Conservation (phyloP, 2,113 vertebrate genomes). For the Halichoeres trimaculatus region DNA sequence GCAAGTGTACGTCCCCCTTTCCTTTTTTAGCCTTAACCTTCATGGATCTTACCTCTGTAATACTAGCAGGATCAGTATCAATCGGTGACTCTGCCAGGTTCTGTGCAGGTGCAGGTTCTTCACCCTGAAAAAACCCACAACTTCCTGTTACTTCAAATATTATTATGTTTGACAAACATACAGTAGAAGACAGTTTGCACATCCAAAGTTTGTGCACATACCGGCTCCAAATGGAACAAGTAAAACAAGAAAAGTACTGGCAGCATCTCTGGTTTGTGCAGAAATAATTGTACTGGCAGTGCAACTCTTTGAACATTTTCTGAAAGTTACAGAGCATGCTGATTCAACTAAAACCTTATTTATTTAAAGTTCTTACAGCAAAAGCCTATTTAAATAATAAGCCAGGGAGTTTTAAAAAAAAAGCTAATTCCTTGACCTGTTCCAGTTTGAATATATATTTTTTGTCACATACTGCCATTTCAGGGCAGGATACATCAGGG, state of each 20-base stretch:
- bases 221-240: background rate
- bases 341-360: background rate
- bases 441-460: no score
- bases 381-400: background rate
- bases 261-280: background rate
- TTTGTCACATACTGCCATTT: no score
- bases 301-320: background rate
- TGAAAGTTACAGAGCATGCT: background rate
- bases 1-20: no score
- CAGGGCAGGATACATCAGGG: no score
- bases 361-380: background rate
- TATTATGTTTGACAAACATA: background rate
- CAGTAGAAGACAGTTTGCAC: background rate
- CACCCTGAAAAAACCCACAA: conserved; percentile 44
- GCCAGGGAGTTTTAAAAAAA: no score
- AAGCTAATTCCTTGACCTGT: no score
- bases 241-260: background rate
- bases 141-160: background rate
- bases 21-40: no score
- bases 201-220: background rate
- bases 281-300: background rate
- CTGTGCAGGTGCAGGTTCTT: conserved; percentile 48
- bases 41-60: conserved; percentile 60
- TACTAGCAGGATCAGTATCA: conserved; percentile 57
- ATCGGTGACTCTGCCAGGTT: conserved; percentile 63